Conservation (phyloP, 92 coral and sea anemone genomes). For the Bergia puertoricense region DNA sequence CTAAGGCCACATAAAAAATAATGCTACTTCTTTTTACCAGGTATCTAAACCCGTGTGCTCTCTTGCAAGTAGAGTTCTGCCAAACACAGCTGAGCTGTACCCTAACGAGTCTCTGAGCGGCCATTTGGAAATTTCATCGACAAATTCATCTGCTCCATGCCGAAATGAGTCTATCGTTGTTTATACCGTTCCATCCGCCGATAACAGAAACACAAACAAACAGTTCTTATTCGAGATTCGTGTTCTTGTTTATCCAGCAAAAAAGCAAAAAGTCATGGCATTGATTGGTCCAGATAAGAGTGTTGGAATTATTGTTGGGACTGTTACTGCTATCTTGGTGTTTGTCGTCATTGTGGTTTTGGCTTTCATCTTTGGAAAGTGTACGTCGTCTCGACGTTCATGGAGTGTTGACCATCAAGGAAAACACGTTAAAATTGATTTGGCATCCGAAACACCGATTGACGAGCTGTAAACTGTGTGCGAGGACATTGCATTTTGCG, state of each 20-base stretch:
- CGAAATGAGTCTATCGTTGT: not conserved
- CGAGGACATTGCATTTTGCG: no score
- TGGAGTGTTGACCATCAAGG: not conserved
- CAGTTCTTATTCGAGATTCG: slow-evolving; percentile 2
- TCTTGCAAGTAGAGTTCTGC: not conserved
- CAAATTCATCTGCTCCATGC: not conserved
- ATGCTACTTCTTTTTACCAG: not conserved
- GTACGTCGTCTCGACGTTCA: not conserved
- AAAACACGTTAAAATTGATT: not conserved
- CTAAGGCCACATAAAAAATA: not conserved
- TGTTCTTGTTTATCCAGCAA: not conserved
- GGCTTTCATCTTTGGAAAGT: not conserved
- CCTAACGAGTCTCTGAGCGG: not conserved
- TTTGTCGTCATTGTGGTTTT: not conserved
- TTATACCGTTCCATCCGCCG: not conserved
- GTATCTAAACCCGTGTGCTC: not conserved
- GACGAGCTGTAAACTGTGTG: slow-evolving; percentile 12
- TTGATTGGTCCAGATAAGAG: not conserved
- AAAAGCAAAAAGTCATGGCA: not conserved
- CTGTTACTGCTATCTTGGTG: not conserved
- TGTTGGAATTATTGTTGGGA: not conserved
- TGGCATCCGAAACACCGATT: not conserved
- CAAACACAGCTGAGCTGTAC: not conserved
- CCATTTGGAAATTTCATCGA: slow-evolving; percentile 1
- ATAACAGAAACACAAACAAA: slow-evolving; percentile 3